These are phyloP conservation scores for Hydrocynus forskahlii DNA, from an alignment of 2,797 vertebrate genomes.

Conservation along the genomic window DNA sequence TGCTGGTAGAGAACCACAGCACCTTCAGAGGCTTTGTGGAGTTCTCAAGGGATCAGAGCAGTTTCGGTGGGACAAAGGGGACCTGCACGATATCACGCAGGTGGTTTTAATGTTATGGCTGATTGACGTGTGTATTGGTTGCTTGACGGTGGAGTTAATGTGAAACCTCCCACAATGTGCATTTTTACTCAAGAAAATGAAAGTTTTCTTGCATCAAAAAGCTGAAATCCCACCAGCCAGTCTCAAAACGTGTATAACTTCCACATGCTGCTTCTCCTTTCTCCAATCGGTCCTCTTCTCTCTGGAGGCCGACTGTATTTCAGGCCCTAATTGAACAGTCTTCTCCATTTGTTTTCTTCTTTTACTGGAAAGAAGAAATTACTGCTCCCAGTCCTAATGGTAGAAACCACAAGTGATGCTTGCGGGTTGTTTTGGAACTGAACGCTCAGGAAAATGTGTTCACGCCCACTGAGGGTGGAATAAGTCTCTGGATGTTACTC, in stretches of 20 bases:
- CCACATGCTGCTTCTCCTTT: neutral
- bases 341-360: slow-evolving; percentile 27
- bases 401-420: slow-evolving; percentile 47
- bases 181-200: too few species aligned
- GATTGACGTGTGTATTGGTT: too few species aligned
- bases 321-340: slow-evolving; percentile 58
- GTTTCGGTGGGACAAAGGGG: too few species aligned
- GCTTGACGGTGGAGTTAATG: too few species aligned
- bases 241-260: neutral
- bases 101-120: too few species aligned
- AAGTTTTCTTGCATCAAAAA: too few species aligned
- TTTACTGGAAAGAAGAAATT: slow-evolving; percentile 50
- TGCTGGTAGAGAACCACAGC: too few species aligned
- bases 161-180: too few species aligned
- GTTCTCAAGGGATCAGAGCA: too few species aligned
- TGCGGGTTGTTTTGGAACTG: slow-evolving; percentile 37
- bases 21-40: too few species aligned
- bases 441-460: slow-evolving; percentile 38
- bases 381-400: slow-evolving; percentile 46
- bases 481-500: slow-evolving; percentile 12
- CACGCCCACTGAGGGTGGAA: slow-evolving; percentile 20
- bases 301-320: slow-evolving; percentile 9
- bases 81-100: too few species aligned
- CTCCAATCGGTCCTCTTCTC: slow-evolving; percentile 32
- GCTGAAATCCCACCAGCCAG: neutral